Base-by-base conservation (phyloP, 2,113 vertebrate species). In the Ptychochromis oligacanthus region DNA sequence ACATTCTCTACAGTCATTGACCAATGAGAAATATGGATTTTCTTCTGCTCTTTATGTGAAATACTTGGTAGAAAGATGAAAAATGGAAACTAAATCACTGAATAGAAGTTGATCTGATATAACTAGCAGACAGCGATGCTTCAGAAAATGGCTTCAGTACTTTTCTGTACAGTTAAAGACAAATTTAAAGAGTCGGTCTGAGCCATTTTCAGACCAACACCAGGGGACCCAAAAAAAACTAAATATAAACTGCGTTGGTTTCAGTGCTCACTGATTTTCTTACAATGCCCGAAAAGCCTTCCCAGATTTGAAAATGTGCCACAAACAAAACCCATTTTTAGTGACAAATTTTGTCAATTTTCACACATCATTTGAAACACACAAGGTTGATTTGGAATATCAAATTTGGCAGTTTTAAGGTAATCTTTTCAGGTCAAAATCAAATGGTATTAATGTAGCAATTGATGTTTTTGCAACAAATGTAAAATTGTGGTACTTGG, bases 1-100 rank as follows among this genome's bases (percentile, higher is more conserved):
- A 87, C 84, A 72, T 87, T 85, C 79, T 74, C 67, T 64, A 43
- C 49, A 56, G 70, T 87, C 86, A 52, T n/a, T 13, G 14, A 74
- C 15, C 31, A 61, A 38, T 28, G 28, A 78, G 24, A 84, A 52
- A 79, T 4, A 26, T 65, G 31, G 60, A 58, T 62, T 59, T 54
- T 52, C n/a, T 40, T 49, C 49, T 67, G 62, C 31, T 38, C 22
- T 75, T 64, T 26, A 76, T 58, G 58, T 83, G 54, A 79, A 75
- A 74, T 49, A 38, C 43, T 81, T 34, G 24, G 83, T 57, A 72
- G 49, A 84, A 70, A 52, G 17, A 52, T 13, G 65, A 72, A 58
- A 18, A 15, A 52, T 59, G 28, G 49, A 59, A 38, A 26, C 18
- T 31, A 57, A 46, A 67, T 49, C 9, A 9, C 11, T n/a, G 40